Base-by-base conservation (phyloP, 2,113 vertebrate genomes). In the Lophius piscatorius region DNA sequence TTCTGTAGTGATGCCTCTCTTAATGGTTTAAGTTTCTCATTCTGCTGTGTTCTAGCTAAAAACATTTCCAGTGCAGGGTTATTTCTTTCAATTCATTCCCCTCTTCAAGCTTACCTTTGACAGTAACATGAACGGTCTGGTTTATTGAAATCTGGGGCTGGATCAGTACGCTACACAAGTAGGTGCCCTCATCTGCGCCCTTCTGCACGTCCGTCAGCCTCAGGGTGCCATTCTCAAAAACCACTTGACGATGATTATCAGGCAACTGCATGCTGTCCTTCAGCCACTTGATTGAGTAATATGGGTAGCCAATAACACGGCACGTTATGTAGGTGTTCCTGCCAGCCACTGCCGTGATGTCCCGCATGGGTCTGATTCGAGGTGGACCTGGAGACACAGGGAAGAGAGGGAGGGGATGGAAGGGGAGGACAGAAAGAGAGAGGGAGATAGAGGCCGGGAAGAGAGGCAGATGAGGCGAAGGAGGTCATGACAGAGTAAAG, bases 261-360 rank as follows among this genome's bases (percentile, higher is more conserved):
- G 97, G 97, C 82, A 99, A 91, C 88, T 95, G 92, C 83, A 98
- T 87, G 9, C 95, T 89, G 1, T 98, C 97, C 85, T 98, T 98
- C 84, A 96, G 95, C 97, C 97, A 99, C 87, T 98, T 98, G 91
- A 99, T 98, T 83, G 96, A 99, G 87, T 99, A 99, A 86, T 98
- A 98, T 0, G 97, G 97, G 88, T 99, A 99, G 70, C 97, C 97
- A n/a, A 98, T 99, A 82, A 99, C 97, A 31, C 97, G 94, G 86
- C 97, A 99, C 73, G 95, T 98, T 87, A 99, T 96, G 84, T 96
- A 98, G 76, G 96, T 94, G 89, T 98, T 97, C 84, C 97, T 91
- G 76, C 97, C 97, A 2, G 97, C 97, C 55, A 98, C 95, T 0
- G 97, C 97, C 0, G 97, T 99, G 87, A 98, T 97, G 91, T 99